Percentiles rank a stretch among this genome's conserved stretches.
Conservation (phyloP, 2,888 invertebrate species). For the Clitarchus hookeri region DNA sequence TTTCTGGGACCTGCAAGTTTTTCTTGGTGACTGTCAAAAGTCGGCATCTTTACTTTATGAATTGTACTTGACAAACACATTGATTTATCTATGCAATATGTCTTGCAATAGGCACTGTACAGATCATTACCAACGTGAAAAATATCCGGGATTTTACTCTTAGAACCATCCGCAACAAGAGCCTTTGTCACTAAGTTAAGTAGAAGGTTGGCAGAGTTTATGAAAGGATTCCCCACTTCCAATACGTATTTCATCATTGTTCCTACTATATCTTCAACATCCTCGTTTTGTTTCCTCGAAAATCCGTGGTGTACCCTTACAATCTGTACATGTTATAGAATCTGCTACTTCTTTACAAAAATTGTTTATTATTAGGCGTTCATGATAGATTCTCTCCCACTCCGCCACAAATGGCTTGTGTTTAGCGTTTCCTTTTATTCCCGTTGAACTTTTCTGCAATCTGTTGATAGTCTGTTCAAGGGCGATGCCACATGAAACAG, state of each 20-base stretch:
- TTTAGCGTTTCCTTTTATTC: slow-evolving; percentile 18
- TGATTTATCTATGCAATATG: background rate
- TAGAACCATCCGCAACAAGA: background rate
- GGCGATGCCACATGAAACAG: background rate
- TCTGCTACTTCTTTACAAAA: slow-evolving; percentile 17
- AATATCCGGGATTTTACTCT: background rate
- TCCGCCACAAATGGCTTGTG: background rate
- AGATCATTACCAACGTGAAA: background rate
- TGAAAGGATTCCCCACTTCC: slow-evolving; percentile 3
- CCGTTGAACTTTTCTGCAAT: slow-evolving; percentile 15
- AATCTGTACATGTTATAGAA: background rate
- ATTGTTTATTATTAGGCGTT: background rate
- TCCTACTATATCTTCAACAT: background rate
- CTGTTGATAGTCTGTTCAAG: slow-evolving; percentile 20
- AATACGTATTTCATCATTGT: slow-evolving; percentile 5
- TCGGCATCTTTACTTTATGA: background rate
- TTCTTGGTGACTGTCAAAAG: background rate
- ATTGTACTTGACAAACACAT: background rate
- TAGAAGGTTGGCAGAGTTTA: slow-evolving; percentile 12
- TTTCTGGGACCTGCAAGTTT: background rate
- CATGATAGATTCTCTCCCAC: slow-evolving; percentile 17
- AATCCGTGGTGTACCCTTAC: background rate
- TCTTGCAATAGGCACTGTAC: slow-evolving; percentile 4
- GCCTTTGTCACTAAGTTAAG: background rate
- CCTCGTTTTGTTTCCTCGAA: slow-evolving; percentile 2